Conservation (phyloP, 1,140 invertebrate genomes). For the Oncopodura yosiiana region DNA sequence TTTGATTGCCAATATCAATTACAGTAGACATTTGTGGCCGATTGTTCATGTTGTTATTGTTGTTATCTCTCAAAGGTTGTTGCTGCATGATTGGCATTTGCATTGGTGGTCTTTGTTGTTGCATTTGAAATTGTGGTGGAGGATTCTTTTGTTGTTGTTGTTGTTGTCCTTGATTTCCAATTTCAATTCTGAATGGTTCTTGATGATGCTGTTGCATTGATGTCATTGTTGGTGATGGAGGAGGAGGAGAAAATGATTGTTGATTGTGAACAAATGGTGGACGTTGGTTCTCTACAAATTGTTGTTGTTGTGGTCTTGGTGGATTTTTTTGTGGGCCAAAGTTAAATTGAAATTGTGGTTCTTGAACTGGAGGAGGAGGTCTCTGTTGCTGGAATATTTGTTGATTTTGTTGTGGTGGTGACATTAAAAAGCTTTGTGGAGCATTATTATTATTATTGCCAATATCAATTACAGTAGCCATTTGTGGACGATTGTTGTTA, state of each 20-base stretch:
- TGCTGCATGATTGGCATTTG: neutral
- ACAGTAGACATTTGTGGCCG: no score
- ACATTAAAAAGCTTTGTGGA: no score
- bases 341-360: neutral
- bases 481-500: neutral
- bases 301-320: no score
- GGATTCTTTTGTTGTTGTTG: neutral
- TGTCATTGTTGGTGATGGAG: neutral
- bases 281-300: no score
- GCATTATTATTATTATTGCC: no score
- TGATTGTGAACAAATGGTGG: conserved; percentile 13
- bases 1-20: no score
- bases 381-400: neutral
- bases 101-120: neutral
- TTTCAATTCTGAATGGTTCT: neutral
- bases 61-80: no score
- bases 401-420: no score
- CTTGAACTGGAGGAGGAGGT: neutral
- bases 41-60: no score
- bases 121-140: neutral
- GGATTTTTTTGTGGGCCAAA: no score
- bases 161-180: neutral
- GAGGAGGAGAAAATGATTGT: neutral
- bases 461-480: neutral
- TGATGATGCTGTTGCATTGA: neutral